Evolutionary conservation across 2,797 vertebrate genomes (phyloP), one percentile per base, ranked within the genome.

Genomic region (Trachops cirrhosus): DNA sequence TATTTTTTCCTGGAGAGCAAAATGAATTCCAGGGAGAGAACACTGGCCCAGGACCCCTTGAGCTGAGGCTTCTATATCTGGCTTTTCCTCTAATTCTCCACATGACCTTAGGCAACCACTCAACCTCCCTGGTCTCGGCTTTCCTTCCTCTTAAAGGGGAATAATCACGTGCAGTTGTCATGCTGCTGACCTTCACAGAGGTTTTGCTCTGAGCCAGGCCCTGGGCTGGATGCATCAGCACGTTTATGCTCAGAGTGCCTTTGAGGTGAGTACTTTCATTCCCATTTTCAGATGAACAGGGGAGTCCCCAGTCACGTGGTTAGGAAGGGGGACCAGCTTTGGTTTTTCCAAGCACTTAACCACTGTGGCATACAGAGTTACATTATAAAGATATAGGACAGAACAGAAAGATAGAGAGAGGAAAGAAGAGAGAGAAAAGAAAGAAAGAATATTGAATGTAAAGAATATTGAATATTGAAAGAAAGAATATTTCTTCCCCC

Each of bases 1-100:
- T n/a, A 22, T 83, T 86, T 94, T 77, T 59, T 90, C 50, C 44
- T n/a, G 57, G 39, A 85, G 67, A 84, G 32, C 70, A 95, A 77
- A 70, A 32, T 26, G 62, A 84, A 89, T 78, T 54, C 74, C 11
- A 24, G 37, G 16, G 70, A 70, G 32, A 82, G 6, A 73, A 29
- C 75, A 75, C 50, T 89, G 24, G 71, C 84, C 44, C 52, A 44
- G 52, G 26, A 67, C 14, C 37, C 79, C 57, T n/a, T 7, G 10
- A 80, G 46, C 16, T 26, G 22, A 16, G 67, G 39, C 24, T 52
- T 22, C 67, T 52, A 5, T 19, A 52, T 90, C 67, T 1, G 37
- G 59, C 32, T 91, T 85, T 91, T 57, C 62, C 39, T 41, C 83
- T 57, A 71, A 41, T 26, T 80, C 57, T 67, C 46, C 41, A 54